Base-by-base conservation (phyloP, 2,888 invertebrate genomes). In the Eupithecia dodoneata region DNA sequence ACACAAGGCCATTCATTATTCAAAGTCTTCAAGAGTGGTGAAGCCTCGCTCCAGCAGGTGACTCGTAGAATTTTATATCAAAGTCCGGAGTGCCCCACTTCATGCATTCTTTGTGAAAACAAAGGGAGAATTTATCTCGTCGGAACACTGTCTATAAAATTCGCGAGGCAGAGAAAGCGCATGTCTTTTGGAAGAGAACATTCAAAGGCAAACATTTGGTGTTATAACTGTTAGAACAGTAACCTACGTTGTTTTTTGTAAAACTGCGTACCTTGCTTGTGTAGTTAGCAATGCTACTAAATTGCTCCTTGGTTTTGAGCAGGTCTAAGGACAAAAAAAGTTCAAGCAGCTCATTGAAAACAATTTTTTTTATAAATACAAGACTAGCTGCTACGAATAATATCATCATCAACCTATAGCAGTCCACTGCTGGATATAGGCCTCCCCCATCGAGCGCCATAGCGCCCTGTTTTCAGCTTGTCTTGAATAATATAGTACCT, bases 101-200 rank as follows among this genome's bases (percentile, higher is more conserved):
- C 42, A 45, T 70, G 70, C 70, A 70, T 70, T 47, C 70, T 70
- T 70, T 47, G 70, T 30, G 55, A 70, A 70, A 70, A 70, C 47
- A 70, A 70, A 70, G 45, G 47, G 18, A 69, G 69, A 69, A 70
- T 70, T 70, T 70, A 70, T 70, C 70, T 45, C 70, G 49, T 47
- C 70, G 18, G 47, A 45, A 69, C 70, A 70, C 18, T 47, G 45
- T 70, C 70, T 47, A 70, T 70, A 70, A 70, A 70, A 70, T 30
- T 70, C 45, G 45, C 44, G 45, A 30, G 70, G 47, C 5, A 66
- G 66, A 42, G 42, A 42, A 70, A 69, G 52, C 49, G 71, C 30
- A 49, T 49, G 49, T 44, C 69, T 71, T 71, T 71, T 71, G 30
- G 71, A 69, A n/a, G 45, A 2, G 45, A 44, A 69, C n/a, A 45